phyloP scores from a whole-genome alignment of 2,888 invertebrate species.

The Ditula angustiorana region DNA sequence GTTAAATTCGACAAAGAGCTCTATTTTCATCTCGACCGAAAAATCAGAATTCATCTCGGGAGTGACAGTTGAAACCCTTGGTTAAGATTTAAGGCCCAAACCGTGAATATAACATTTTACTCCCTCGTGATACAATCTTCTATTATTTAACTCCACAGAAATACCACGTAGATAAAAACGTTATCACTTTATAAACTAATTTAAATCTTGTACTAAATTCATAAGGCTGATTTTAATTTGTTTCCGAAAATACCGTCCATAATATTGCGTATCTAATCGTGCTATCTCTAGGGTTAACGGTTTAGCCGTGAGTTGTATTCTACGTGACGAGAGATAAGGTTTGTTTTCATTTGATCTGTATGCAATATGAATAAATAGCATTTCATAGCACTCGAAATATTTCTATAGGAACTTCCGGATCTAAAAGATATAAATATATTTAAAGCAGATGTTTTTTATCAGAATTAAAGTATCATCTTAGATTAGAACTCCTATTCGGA shows the following conservation, averaged over 20 bases:
- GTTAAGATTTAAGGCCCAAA: too few relatives aligned
- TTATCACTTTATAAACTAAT: background rate
- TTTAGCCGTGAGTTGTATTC: background rate
- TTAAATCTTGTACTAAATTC: background rate
- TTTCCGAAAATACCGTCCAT: background rate
- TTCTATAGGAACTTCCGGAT: background rate
- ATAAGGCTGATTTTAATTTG: background rate
- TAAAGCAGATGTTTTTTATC: too few relatives aligned
- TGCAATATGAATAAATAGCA: background rate
- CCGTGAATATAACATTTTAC: background rate
- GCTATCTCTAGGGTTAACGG: background rate
- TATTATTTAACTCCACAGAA: background rate
- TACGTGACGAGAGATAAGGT: background rate
- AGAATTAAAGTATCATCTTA: too few relatives aligned
- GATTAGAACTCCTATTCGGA: too few relatives aligned
- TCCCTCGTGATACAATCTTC: background rate
- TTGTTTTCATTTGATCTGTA: background rate
- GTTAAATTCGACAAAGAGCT: too few relatives aligned
- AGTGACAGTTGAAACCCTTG: too few relatives aligned
- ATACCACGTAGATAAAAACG: background rate
- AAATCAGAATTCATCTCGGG: too few relatives aligned
- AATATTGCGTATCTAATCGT: background rate
- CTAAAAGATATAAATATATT: background rate
- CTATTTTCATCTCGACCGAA: too few relatives aligned
- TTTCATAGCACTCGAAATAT: background rate